These are phyloP conservation scores for Sesia bembeciformis DNA, from an alignment of 2,888 invertebrate species.

Conservation along the genomic window DNA sequence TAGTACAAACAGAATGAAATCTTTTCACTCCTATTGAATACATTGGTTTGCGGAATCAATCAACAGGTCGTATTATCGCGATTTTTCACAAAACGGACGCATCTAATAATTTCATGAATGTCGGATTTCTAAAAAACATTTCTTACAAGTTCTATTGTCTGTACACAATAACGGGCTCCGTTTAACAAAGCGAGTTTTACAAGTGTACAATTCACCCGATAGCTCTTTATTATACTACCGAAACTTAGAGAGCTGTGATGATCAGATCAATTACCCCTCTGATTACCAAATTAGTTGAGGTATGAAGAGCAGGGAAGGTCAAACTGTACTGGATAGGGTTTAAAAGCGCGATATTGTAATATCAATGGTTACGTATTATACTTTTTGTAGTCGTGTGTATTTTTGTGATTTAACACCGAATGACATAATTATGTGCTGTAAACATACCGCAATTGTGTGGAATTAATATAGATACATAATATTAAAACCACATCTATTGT, in stretches of 20 bases:
- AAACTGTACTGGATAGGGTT: conserved; percentile 49
- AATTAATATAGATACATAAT: too few relatives aligned
- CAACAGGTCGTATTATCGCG: conserved; percentile 60
- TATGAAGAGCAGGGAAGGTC: conserved; percentile 29
- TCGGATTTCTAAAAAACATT: conserved; percentile 69
- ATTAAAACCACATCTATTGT: too few relatives aligned
- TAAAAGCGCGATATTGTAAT: conserved; percentile 68
- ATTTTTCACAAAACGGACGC: conserved; percentile 54
- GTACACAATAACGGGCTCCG: conserved; percentile 66
- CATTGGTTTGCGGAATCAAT: conserved; percentile 23
- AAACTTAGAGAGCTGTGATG: conserved; percentile 46
- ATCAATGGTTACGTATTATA: conserved; percentile 66
- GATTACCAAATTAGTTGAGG: conserved; percentile 17
- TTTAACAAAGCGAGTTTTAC: conserved; percentile 64
- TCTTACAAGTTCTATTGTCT: conserved; percentile 72
- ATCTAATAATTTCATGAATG: conserved; percentile 67
- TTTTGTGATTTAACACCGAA: conserved; percentile 55
- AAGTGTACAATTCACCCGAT: conserved; percentile 72
- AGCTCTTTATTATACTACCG: conserved; percentile 64
- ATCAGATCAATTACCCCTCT: conserved; percentile 26
- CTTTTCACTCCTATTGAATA: conserved; percentile 37
- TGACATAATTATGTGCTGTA: conserved; percentile 53
- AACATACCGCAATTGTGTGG: background rate
- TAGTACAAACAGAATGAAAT: conserved; percentile 19
- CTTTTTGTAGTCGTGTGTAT: conserved; percentile 60